These are phyloP conservation scores for Tetheella fluctuosa DNA, from an alignment of 2,888 invertebrate species.

Conservation along the genomic window DNA sequence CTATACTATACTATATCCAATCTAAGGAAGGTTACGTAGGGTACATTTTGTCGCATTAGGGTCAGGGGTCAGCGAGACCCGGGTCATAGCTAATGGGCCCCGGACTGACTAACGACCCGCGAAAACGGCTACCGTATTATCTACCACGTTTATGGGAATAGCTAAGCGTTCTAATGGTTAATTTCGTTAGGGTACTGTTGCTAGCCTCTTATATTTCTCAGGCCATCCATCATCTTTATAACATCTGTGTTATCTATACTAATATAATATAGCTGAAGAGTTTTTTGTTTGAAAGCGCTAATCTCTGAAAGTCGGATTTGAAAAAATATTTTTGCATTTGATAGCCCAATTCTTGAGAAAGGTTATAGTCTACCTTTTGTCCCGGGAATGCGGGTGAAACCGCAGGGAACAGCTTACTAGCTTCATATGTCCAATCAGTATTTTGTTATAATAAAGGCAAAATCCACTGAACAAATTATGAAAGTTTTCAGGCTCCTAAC, in stretches of 20 bases:
- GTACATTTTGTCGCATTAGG: not conserved
- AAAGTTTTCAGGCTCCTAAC: too few species aligned
- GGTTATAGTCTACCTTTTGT: too few species aligned
- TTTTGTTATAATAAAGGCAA: too few species aligned
- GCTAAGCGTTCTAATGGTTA: constrained; percentile 1
- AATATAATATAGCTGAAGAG: too few species aligned
- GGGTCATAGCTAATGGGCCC: constrained; percentile 31
- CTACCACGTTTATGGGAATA: constrained; percentile 13
- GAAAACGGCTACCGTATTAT: constrained; percentile 20
- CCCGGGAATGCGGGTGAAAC: too few species aligned
- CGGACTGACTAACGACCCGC: constrained; percentile 43
- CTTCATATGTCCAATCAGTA: too few species aligned
- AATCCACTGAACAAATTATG: too few species aligned
- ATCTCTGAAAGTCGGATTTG: too few species aligned
- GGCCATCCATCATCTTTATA: not conserved
- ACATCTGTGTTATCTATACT: not conserved
- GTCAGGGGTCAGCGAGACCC: constrained; percentile 22
- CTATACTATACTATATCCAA: not conserved
- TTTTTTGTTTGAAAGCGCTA: too few species aligned
- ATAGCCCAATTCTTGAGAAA: too few species aligned
- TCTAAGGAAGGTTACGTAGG: not conserved
- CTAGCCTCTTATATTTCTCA: not conserved
- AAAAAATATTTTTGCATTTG: too few species aligned
- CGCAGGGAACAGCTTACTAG: too few species aligned
- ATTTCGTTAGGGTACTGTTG: not conserved